A percentile compares a stretch with the other conserved stretches of the same genome.
These are phyloP conservation scores for Pyrocoelia pectoralis DNA, from an alignment of 2,888 invertebrate species.

Conservation along the genomic window DNA sequence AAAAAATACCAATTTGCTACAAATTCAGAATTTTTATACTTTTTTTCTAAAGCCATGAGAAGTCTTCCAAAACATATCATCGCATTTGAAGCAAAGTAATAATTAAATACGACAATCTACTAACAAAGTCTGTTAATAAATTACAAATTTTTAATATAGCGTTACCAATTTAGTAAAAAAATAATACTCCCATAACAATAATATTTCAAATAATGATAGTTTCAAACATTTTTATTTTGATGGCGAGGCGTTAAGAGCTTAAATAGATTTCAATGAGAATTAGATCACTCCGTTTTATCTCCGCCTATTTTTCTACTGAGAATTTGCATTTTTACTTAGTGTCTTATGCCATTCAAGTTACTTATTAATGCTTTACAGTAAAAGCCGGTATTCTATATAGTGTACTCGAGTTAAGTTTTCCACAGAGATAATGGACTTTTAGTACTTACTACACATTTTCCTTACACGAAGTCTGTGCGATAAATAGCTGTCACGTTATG, in stretches of 20 bases:
- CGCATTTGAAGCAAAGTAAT: too few species aligned
- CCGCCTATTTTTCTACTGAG: not conserved
- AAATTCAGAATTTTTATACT: too few species aligned
- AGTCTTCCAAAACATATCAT: too few species aligned
- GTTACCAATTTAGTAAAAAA: too few species aligned
- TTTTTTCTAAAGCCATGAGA: too few species aligned
- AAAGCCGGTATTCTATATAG: not conserved
- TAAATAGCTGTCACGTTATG: too few species aligned
- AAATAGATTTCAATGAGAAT: conserved; percentile 3
- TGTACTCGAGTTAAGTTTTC: not conserved
- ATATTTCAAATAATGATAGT: too few species aligned
- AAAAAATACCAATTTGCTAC: not conserved
- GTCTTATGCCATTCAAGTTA: not conserved
- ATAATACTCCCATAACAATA: too few species aligned
- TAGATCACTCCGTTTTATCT: not conserved
- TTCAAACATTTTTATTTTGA: not conserved
- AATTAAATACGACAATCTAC: too few species aligned
- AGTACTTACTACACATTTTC: not conserved
- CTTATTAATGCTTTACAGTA: conserved; percentile 4
- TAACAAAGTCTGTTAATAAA: too few species aligned
- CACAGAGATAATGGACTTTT: conserved; percentile 2
- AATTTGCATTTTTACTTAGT: conserved; percentile 4
- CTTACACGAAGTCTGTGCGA: not conserved
- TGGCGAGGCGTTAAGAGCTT: not conserved
- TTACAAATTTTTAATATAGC: too few species aligned